phyloP scores from a whole-genome alignment of 2,797 vertebrate genomes.

The Megaceryle alcyon region DNA sequence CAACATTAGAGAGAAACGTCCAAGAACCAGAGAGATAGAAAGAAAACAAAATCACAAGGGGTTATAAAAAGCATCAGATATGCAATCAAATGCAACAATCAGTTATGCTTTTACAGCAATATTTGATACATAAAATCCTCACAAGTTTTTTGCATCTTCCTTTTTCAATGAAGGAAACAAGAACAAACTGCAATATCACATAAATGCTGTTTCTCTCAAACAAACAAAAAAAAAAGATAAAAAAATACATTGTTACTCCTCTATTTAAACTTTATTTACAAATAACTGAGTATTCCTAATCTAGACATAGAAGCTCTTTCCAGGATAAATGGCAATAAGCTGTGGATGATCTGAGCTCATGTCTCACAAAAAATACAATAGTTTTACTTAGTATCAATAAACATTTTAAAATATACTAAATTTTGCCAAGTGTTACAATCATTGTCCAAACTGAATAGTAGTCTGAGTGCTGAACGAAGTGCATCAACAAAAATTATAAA shows the following conservation, averaged over 20 bases:
- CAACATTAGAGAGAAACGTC: neutral
- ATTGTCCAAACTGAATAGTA: conserved; percentile 79
- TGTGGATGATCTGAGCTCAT: conserved; percentile 75
- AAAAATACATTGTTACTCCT: conserved; percentile 86
- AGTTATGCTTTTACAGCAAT: conserved; percentile 58
- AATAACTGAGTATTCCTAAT: conserved; percentile 75
- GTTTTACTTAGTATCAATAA: conserved; percentile 78
- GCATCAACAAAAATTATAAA: conserved; percentile 82
- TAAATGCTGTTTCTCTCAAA: conserved; percentile 70
- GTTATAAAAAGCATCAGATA: conserved; percentile 41
- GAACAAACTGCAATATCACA: conserved; percentile 66
- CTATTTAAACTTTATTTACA: conserved; percentile 85
- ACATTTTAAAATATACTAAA: conserved; percentile 79
- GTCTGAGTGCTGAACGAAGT: conserved; percentile 83
- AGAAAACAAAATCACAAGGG: neutral
- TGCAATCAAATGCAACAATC: conserved; percentile 44
- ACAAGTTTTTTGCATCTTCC: conserved; percentile 56
- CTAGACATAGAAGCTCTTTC: conserved; percentile 78
- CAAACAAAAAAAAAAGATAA: conserved; percentile 81
- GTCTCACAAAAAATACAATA: conserved; percentile 83
- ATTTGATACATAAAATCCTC: conserved; percentile 60
- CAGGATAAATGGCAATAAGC: conserved; percentile 71
- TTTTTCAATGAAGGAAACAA: conserved; percentile 64
- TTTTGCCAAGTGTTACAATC: conserved; percentile 80
- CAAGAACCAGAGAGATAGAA: neutral